These are phyloP conservation scores for Argya squamiceps DNA, from an alignment of 2,797 vertebrate genomes.

Conservation along the genomic window DNA sequence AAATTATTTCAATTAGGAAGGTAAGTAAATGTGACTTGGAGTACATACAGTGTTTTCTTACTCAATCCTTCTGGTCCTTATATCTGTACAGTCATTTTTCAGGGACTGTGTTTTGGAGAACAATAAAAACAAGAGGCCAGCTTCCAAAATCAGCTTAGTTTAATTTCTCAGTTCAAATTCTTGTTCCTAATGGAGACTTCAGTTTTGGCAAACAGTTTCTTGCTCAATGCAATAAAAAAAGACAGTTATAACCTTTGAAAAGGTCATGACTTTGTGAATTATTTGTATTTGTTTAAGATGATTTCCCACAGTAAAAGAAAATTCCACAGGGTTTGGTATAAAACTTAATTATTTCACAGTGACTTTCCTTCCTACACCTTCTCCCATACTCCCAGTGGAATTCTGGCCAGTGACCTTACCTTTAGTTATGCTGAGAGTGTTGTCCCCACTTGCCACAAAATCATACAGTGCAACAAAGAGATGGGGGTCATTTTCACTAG, in stretches of 20 bases:
- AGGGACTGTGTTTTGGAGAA: not conserved
- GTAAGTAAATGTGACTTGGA: not conserved
- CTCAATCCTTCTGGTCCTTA: not conserved
- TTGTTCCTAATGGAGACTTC: not conserved
- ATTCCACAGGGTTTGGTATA: not conserved
- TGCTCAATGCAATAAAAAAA: not conserved
- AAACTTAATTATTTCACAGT: not conserved
- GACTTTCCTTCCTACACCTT: not conserved
- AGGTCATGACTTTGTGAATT: not conserved
- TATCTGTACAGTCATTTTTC: not conserved
- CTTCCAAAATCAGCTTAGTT: not conserved
- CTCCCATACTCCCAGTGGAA: not conserved
- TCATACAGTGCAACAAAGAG: slow-evolving; percentile 97
- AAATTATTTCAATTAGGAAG: not conserved
- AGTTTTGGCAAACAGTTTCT: not conserved
- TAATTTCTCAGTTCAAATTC: not conserved
- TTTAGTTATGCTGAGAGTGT: slow-evolving; percentile 99
- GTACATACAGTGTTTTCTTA: not conserved
- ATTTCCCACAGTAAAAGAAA: not conserved
- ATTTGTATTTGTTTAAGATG: not conserved
- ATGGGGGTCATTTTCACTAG: slow-evolving; percentile 97
- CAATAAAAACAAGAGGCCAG: not conserved
- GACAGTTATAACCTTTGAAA: not conserved
- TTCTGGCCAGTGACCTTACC: slow-evolving; percentile 74
- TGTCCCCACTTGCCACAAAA: slow-evolving; percentile 97